These are phyloP conservation scores for Eriosoma lanigerum DNA, from an alignment of 1,140 invertebrate genomes.

Conservation along the genomic window DNA sequence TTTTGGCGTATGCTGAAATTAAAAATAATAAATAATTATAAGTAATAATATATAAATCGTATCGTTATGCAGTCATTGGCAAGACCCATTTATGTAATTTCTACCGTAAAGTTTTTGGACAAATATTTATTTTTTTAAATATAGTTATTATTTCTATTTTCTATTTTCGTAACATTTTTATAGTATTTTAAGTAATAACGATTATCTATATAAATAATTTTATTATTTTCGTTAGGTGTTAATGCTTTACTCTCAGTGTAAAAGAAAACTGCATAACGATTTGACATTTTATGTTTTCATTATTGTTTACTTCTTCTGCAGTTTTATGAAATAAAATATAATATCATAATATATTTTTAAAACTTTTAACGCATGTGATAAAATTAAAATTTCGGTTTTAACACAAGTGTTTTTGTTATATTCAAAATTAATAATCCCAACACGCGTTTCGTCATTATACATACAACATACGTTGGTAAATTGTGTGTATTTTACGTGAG, in stretches of 20 bases:
- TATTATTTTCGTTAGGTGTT: background rate
- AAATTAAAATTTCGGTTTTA: background rate
- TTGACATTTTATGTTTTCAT: too few relatives aligned
- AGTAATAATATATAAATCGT: too few relatives aligned
- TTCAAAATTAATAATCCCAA: background rate
- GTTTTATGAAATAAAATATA: too few relatives aligned
- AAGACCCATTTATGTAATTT: background rate
- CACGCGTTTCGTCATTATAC: background rate
- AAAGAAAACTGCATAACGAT: too few relatives aligned
- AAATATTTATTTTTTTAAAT: too few relatives aligned
- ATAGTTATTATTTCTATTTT: too few relatives aligned
- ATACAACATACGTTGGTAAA: background rate
- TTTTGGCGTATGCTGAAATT: background rate
- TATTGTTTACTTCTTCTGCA: too few relatives aligned
- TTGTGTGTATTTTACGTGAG: conserved; percentile 23
- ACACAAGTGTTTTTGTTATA: background rate
- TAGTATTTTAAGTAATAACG: background rate
- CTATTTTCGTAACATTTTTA: background rate
- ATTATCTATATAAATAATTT: background rate
- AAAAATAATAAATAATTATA: conserved; percentile 4
- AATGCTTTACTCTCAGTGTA: too few relatives aligned
- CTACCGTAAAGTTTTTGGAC: too few relatives aligned
- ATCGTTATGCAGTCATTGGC: background rate
- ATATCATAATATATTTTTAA: too few relatives aligned
- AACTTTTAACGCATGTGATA: background rate